These are phyloP conservation scores for Sparidentex hasta DNA, from an alignment of 2,797 vertebrate genomes.

Conservation along the genomic window DNA sequence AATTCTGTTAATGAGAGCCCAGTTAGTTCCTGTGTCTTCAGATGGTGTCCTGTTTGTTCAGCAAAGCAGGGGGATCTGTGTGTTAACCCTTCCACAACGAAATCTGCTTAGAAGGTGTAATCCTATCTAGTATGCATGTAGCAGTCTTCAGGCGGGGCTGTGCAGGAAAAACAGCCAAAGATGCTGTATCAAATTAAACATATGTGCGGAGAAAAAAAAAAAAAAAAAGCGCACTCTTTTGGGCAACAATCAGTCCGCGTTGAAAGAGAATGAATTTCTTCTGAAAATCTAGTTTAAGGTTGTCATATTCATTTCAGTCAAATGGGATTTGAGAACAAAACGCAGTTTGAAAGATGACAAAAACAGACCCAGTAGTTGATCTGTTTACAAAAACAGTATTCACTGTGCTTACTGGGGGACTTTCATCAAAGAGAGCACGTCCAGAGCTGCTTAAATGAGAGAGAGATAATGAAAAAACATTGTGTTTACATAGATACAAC, in stretches of 20 bases:
- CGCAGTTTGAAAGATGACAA: slow-evolving; percentile 75
- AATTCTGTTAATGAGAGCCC: slow-evolving; percentile 85
- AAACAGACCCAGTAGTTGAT: slow-evolving; percentile 78
- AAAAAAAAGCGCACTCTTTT: slow-evolving; percentile 68
- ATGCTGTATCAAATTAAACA: slow-evolving; percentile 90
- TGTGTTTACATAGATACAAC: slow-evolving; percentile 11
- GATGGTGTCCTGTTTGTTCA: slow-evolving; percentile 84
- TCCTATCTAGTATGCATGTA: slow-evolving; percentile 88
- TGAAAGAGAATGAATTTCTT: slow-evolving; percentile 78
- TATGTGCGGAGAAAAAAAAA: slow-evolving; percentile 64
- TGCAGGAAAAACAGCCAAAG: slow-evolving; percentile 85
- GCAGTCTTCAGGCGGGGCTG: slow-evolving; percentile 88
- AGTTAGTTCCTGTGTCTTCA: slow-evolving; percentile 84
- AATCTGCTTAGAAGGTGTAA: slow-evolving; percentile 90
- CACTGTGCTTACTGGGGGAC: slow-evolving; percentile 39
- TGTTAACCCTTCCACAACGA: slow-evolving; percentile 86
- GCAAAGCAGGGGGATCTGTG: slow-evolving; percentile 83
- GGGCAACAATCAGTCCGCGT: slow-evolving; percentile 75
- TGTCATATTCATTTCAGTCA: slow-evolving; percentile 88
- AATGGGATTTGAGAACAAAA: slow-evolving; percentile 86
- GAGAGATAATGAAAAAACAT: slow-evolving; percentile 28
- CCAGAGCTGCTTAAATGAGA: slow-evolving; percentile 33
- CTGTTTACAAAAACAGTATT: slow-evolving; percentile 72
- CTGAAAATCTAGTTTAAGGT: slow-evolving; percentile 86
- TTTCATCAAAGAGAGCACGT: slow-evolving; percentile 48